A percentile compares a stretch with the other conserved stretches of the same genome.
Evolutionary conservation across 2,888 invertebrate genomes (phyloP).

Genomic region (Scaptomyza tumidula): DNA sequence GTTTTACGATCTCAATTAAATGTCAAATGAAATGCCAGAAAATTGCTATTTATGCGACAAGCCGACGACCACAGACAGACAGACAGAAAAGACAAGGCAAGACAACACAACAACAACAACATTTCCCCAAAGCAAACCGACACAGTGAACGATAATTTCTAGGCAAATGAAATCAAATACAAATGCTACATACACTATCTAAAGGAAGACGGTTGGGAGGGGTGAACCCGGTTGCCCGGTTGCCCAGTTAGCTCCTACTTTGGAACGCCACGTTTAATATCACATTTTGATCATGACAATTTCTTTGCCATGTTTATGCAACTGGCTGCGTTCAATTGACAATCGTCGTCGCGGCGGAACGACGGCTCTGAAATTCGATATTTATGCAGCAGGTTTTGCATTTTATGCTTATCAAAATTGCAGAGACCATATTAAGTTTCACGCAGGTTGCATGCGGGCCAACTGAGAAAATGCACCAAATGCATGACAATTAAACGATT

Average conservation of each 20-base stretch:
- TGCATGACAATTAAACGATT: slow-evolving; percentile 76
- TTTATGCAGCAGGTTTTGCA: slow-evolving; percentile 80
- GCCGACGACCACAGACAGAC: slow-evolving; percentile 42
- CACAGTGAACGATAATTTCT: slow-evolving; percentile 66
- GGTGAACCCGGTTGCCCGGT: slow-evolving; percentile 15
- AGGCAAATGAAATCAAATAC: slow-evolving; percentile 78
- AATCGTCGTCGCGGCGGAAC: slow-evolving; percentile 64
- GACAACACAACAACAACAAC: background rate
- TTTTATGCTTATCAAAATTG: slow-evolving; percentile 79
- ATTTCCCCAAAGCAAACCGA: slow-evolving; percentile 53
- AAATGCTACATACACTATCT: slow-evolving; percentile 21
- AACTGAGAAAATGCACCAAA: slow-evolving; percentile 71
- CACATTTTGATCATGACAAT: slow-evolving; percentile 82
- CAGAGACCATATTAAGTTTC: slow-evolving; percentile 72
- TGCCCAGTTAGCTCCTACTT: slow-evolving; percentile 35
- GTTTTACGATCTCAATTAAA: slow-evolving; percentile 81
- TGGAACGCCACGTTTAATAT: slow-evolving; percentile 72
- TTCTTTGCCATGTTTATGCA: slow-evolving; percentile 82
- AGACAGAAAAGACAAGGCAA: slow-evolving; percentile 25
- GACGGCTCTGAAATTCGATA: slow-evolving; percentile 81
- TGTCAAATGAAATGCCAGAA: slow-evolving; percentile 81
- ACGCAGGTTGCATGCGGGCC: slow-evolving; percentile 75
- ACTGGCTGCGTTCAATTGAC: slow-evolving; percentile 81
- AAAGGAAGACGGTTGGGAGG: background rate
- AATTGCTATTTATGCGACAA: slow-evolving; percentile 80